These are phyloP conservation scores for Melospiza georgiana DNA, from an alignment of 2,113 vertebrate genomes.

Conservation along the genomic window DNA sequence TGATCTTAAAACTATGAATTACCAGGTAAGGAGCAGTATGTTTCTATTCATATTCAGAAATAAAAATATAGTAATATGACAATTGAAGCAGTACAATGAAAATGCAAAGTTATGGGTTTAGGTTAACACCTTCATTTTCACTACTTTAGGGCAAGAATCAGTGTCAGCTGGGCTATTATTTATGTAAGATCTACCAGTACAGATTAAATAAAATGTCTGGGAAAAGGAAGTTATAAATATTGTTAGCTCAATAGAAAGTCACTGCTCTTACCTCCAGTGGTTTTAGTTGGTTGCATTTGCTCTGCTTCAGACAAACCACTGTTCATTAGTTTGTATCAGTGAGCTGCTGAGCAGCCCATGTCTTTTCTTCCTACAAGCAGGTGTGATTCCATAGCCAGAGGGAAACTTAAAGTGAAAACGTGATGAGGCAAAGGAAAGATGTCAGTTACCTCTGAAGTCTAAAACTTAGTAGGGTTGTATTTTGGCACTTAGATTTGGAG, in stretches of 20 bases:
- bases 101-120: background rate
- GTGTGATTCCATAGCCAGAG: background rate
- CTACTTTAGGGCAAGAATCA: background rate
- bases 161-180: background rate
- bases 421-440: background rate
- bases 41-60: background rate
- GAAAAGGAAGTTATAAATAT: background rate
- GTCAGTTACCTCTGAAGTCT: background rate
- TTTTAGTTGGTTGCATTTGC: background rate
- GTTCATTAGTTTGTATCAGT: background rate
- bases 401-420: background rate
- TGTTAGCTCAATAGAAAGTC: background rate
- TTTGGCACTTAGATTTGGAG: background rate
- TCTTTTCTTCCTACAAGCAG: background rate
- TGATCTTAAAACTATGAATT: background rate
- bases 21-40: rapidly evolving
- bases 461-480: background rate
- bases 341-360: background rate
- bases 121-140: background rate
- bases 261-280: background rate
- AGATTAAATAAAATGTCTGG: background rate
- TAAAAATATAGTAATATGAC: background rate
- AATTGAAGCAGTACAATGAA: background rate
- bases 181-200: background rate
- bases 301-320: background rate